These are phyloP conservation scores for Xenops minutus DNA, from an alignment of 2,797 vertebrate genomes.

Conservation along the genomic window DNA sequence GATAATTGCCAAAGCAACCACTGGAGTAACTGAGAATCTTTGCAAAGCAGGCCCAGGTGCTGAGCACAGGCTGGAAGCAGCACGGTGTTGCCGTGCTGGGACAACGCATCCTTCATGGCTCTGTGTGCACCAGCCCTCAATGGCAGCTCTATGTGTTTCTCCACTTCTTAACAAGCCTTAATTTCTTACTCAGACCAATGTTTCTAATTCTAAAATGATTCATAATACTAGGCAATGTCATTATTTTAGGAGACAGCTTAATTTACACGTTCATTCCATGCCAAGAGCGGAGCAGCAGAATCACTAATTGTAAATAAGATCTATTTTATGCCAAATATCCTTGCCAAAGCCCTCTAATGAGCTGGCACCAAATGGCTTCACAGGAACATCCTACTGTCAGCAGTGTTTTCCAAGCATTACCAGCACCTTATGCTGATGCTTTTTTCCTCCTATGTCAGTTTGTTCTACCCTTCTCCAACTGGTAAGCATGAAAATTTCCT, in stretches of 20 bases:
- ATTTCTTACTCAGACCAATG: conserved; percentile 47
- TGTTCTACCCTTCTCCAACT: conserved; percentile 21
- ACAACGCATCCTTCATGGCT: rapidly evolving
- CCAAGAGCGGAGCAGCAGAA: conserved; percentile 39
- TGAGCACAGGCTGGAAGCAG: not conserved
- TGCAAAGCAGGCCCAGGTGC: not conserved
- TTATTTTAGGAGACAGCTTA: conserved; percentile 63
- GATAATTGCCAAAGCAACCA: not conserved
- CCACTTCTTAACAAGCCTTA: not conserved
- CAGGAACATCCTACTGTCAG: conserved; percentile 17
- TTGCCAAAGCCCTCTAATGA: conserved; percentile 67
- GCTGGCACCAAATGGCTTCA: conserved; percentile 56
- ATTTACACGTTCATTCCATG: conserved; percentile 59
- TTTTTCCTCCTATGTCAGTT: not conserved
- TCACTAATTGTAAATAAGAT: conserved; percentile 59
- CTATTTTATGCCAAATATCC: conserved; percentile 51
- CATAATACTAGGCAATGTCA: conserved; percentile 43
- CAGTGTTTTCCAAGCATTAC: conserved; percentile 31
- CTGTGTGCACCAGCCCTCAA: rapidly evolving
- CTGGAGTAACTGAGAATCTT: not conserved
- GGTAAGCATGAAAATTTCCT: not conserved
- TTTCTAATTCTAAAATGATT: conserved; percentile 59
- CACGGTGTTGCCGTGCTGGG: not conserved
- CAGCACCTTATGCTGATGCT: not conserved
- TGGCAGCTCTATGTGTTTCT: not conserved